Conservation (phyloP, 2,113 vertebrate genomes). For the Dermatemys mawii region DNA sequence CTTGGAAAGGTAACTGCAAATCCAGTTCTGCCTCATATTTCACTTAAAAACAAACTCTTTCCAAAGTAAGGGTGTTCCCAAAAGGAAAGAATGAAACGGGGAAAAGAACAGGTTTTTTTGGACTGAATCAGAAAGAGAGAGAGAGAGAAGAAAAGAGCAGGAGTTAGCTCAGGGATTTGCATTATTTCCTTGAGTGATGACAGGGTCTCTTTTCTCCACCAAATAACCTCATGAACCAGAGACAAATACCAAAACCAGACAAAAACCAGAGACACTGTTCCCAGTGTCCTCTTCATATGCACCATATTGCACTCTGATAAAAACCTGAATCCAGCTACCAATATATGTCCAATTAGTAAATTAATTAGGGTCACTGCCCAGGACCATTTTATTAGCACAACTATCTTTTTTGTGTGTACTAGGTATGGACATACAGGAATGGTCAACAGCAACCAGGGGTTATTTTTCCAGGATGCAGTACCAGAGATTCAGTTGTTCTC, state of each 20-base stretch:
- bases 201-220: neutral
- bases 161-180: neutral
- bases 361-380: neutral
- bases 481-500: neutral
- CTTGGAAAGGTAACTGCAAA: neutral
- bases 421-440: neutral
- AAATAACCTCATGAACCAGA: neutral
- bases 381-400: neutral
- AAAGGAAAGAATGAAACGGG: neutral
- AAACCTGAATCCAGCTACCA: neutral
- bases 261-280: too few species aligned
- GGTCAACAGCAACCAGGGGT: neutral
- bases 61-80: neutral
- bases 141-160: neutral
- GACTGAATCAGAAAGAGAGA: rapidly evolving
- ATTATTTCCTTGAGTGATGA: neutral
- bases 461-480: neutral
- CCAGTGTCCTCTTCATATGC: neutral
- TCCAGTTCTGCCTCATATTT: neutral
- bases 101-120: neutral
- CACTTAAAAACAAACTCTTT: neutral
- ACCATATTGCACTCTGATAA: neutral
- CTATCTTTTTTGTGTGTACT: neutral
- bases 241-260: too few species aligned
- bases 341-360: neutral